Evolutionary conservation across 35 echinoderm and acorn worm species (phyloP).

Genomic region (Stichopus chloronotus): DNA sequence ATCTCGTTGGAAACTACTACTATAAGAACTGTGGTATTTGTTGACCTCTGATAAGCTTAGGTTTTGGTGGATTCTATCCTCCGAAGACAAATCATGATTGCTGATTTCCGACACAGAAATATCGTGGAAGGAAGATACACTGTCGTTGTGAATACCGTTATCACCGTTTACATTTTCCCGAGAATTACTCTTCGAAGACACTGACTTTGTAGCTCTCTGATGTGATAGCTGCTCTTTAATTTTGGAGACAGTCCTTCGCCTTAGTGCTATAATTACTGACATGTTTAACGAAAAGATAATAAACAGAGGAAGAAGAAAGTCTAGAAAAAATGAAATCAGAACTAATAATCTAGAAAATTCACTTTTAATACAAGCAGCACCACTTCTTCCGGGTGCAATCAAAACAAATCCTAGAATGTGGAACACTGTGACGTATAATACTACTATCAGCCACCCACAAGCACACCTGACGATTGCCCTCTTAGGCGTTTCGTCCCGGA

Average conservation of each 20-base stretch:
- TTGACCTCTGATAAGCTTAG: background rate
- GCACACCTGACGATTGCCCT: background rate
- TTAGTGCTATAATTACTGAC: conserved; percentile 1
- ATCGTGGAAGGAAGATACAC: too few species aligned
- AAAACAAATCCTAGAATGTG: background rate
- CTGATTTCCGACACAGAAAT: background rate
- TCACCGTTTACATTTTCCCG: too few species aligned
- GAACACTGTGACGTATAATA: background rate
- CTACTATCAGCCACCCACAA: background rate
- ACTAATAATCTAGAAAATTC: background rate
- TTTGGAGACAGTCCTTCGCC: conserved; percentile 2
- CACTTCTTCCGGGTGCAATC: background rate
- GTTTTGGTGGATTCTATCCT: background rate
- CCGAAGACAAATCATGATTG: too few species aligned
- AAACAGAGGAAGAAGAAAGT: conserved; percentile 30
- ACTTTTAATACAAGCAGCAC: background rate
- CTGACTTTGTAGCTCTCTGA: background rate
- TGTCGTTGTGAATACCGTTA: too few species aligned
- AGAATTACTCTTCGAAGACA: too few species aligned
- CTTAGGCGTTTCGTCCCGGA: conserved; percentile 34
- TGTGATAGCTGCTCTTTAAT: background rate
- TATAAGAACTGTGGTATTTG: background rate
- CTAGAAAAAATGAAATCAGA: conserved; percentile 29
- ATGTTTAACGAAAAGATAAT: conserved; percentile 35
- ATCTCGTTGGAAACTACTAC: too few species aligned